Conservation (phyloP, 64 coral and sea anemone species). For the Orbicella faveolata region DNA sequence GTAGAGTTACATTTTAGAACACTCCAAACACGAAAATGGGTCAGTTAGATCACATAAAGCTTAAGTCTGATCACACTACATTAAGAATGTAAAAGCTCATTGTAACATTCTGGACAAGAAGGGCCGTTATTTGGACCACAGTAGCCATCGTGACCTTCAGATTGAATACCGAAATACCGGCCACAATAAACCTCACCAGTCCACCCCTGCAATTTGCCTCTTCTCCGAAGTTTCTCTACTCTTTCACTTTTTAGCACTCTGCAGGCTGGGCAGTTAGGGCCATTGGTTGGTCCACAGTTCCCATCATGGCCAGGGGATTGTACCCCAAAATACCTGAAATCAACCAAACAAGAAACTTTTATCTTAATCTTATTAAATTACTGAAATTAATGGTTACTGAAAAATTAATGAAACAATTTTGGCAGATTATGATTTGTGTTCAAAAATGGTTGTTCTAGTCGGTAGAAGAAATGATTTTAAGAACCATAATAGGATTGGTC, state of each 20-base stretch:
- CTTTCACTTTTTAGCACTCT: conserved; percentile 43
- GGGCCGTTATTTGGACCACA: conserved; percentile 56
- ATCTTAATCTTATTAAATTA: no score
- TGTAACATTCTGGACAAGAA: conserved; percentile 19
- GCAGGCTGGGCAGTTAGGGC: conserved; percentile 44
- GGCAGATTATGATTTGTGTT: no score
- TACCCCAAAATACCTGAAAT: conserved; percentile 31
- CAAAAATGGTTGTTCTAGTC: no score
- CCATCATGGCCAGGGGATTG: conserved; percentile 35
- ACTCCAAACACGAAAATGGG: no score
- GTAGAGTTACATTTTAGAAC: no score
- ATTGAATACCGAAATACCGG: conserved; percentile 4
- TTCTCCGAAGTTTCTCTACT: conserved; percentile 6
- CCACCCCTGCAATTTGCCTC: conserved; percentile 63
- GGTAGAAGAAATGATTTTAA: no score
- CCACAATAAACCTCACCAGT: conserved; percentile 43
- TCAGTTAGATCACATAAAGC: no score
- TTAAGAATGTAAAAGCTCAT: not conserved
- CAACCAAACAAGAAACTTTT: not conserved
- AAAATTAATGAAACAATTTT: no score
- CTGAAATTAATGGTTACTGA: no score
- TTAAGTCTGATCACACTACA: no score
- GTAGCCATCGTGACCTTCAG: conserved; percentile 31
- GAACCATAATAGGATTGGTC: no score
- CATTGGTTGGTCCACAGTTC: conserved; percentile 24